Conservation (phyloP, 2,113 vertebrate species). For the Dasypus novemcinctus region DNA sequence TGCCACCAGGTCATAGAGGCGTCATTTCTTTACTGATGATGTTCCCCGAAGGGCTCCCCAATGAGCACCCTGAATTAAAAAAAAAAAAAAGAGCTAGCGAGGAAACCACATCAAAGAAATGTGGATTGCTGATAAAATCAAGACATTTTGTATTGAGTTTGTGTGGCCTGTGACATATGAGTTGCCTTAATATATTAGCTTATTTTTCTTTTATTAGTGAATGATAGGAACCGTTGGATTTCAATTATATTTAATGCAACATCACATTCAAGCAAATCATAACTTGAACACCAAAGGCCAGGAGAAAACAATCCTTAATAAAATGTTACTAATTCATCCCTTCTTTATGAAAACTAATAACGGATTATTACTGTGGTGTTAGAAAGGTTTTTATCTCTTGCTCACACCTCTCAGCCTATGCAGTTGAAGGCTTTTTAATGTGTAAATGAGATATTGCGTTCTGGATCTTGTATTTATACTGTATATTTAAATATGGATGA, state of each 20-base stretch:
- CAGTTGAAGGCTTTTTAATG: not conserved
- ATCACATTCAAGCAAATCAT: not conserved
- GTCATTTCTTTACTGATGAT: too few relatives aligned
- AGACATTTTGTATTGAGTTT: not conserved
- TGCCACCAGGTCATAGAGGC: too few relatives aligned
- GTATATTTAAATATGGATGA: constrained; percentile 34
- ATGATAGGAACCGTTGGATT: not conserved
- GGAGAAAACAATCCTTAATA: not conserved
- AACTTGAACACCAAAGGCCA: constrained; percentile 8
- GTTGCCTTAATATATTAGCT: not conserved
- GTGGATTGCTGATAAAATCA: not conserved
- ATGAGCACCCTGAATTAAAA: too few relatives aligned
- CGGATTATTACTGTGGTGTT: not conserved
- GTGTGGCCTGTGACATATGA: not conserved
- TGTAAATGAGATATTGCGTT: constrained; percentile 27
- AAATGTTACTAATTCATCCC: not conserved
- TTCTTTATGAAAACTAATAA: not conserved
- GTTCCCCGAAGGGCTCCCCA: too few relatives aligned
- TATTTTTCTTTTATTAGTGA: not conserved
- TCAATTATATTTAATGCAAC: not conserved
- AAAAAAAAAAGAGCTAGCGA: not conserved
- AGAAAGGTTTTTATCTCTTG: constrained; percentile 34
- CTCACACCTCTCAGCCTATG: not conserved
- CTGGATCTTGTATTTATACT: not conserved
- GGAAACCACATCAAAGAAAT: not conserved